Evolutionary conservation across 2,888 invertebrate species (phyloP).

Genomic region (Polyommatus iphigenia): DNA sequence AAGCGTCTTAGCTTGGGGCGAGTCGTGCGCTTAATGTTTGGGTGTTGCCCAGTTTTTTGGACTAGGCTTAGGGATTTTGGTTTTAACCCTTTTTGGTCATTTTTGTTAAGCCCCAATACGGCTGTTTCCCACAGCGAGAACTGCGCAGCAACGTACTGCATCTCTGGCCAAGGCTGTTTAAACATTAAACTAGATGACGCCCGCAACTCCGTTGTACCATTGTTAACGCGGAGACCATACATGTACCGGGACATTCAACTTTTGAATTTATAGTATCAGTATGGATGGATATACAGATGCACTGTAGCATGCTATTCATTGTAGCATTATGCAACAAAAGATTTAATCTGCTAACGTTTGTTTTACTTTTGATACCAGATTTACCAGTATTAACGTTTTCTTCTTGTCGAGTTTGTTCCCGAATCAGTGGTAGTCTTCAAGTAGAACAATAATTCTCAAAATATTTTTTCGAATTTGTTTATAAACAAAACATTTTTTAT

Average conservation of each 20-base stretch:
- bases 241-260: too few relatives aligned
- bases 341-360: not conserved
- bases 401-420: not conserved
- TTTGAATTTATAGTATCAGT: too few relatives aligned
- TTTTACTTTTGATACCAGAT: not conserved
- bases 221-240: too few relatives aligned
- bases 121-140: not conserved
- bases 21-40: conserved; percentile 75
- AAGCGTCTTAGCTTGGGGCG: conserved; percentile 75
- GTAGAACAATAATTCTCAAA: not conserved
- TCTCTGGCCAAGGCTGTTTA: not conserved
- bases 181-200: not conserved
- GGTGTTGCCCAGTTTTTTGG: conserved; percentile 62
- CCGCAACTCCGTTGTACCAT: too few relatives aligned
- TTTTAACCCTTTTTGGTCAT: conserved; percentile 30
- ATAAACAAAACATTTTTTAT: too few relatives aligned
- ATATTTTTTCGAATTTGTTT: not conserved
- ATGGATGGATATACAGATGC: too few relatives aligned
- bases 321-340: too few relatives aligned
- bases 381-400: not conserved
- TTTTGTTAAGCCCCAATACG: conserved; percentile 54
- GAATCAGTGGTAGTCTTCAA: not conserved
- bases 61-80: conserved; percentile 6
- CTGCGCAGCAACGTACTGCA: not conserved
- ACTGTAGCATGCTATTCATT: too few relatives aligned